phyloP scores from a whole-genome alignment of 2,797 vertebrate species.

The Chromis chromis region DNA sequence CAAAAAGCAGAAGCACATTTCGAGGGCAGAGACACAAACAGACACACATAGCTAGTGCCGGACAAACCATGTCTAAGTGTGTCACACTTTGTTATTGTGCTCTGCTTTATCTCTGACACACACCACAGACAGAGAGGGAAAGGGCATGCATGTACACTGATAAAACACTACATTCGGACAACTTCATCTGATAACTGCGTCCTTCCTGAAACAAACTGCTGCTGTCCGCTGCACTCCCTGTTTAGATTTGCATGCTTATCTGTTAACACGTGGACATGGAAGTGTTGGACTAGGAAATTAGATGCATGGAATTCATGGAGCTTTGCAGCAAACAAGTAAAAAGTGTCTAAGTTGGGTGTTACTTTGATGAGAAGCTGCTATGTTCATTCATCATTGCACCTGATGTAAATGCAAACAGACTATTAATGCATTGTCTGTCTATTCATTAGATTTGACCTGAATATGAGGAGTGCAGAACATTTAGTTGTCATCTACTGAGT shows the following conservation, averaged over 20 bases:
- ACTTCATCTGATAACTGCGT: constrained; percentile 54
- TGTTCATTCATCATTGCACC: constrained; percentile 7
- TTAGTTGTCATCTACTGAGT: constrained; percentile 5
- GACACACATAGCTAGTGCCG: background rate
- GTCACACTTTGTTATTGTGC: constrained; percentile 41
- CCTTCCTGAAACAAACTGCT: constrained; percentile 54
- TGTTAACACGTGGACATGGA: constrained; percentile 17
- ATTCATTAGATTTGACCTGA: background rate
- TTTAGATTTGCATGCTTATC: constrained; percentile 61
- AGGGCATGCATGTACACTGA: constrained; percentile 48
- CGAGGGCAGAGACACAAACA: constrained; percentile 13
- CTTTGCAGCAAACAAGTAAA: background rate
- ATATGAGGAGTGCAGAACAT: constrained; percentile 2
- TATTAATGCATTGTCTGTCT: background rate
- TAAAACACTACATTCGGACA: constrained; percentile 57
- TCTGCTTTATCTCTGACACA: constrained; percentile 60
- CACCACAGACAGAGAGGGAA: constrained; percentile 45
- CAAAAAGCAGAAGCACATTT: constrained; percentile 21
- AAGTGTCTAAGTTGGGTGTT: background rate
- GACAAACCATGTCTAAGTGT: constrained; percentile 42
- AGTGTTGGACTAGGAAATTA: constrained; percentile 16
- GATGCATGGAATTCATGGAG: constrained; percentile 7
- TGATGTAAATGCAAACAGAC: background rate
- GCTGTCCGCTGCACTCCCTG: constrained; percentile 11
- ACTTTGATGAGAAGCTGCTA: background rate